Evolutionary conservation across 1,140 invertebrate species (phyloP), one percentile per base, ranked within the genome.

Genomic region (Geopemphigus sp.): DNA sequence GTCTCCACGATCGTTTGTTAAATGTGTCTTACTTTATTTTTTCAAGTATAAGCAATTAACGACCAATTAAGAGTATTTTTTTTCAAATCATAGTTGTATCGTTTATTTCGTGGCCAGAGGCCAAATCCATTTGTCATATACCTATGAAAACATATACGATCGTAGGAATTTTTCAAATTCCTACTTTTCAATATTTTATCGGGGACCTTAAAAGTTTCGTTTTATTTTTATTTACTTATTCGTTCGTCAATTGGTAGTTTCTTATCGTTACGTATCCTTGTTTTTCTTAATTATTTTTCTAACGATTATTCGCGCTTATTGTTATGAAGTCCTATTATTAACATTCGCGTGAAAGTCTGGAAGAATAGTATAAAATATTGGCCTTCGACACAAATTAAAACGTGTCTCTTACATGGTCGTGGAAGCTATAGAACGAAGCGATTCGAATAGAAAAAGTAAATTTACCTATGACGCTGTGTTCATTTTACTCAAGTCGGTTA

Each of bases 51-150:
- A 59, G 57, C 26, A 76, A 61, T 59, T 76, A 74, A 76, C 26
- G 73, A 61, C 24, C 22, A 57, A 76, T 76, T 76, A 76, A 61
- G 47, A 24, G 45, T 59, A 39, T 39, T 74, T 73, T 68, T 72
- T 32, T 68, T 73, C 26, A 54, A 74, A 32, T 74, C 11, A 74
- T 39, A 57, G 32, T 26, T 74, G 12, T 32, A 11, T 29, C 32
- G 15, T 74, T 74, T 74, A 29, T 22, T 70, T 53, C 5, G 64
- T 47, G 19, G 32, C 39, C n/a, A 66, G 19, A 66, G n/a, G 32
- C 19, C 19, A 50, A 68, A 45, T 47, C 11, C 3, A 68, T 45
- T 15, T 47, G n/a, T 47, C 5, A 68, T 66, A 22, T 12, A 45
- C 5, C 0, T 45, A 66, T 47, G 19, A 66, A 39, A 39, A 39